Evolutionary conservation across 2,797 vertebrate genomes (phyloP), one percentile per base, ranked within the genome.

Genomic region (Trematomus bernacchii): DNA sequence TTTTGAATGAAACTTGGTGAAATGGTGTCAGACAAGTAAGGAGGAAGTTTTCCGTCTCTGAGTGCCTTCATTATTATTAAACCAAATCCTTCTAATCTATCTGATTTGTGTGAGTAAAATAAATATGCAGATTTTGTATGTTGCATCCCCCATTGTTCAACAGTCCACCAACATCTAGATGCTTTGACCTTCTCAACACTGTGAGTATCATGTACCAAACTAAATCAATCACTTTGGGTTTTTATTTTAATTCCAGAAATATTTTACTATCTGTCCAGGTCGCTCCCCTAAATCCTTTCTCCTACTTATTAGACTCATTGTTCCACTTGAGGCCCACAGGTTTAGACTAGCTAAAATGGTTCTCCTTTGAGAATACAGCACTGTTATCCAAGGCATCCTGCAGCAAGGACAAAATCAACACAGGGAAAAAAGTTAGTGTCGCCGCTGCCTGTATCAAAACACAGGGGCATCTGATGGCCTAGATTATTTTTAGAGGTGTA

Each of bases 351-450:
- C 90, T 92, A 91, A 93, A 92, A 92, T 63, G 64, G 90, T 90
- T 86, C 71, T 87, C 92, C 91, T 90, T 70, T 59, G 90, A 92
- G 90, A 89, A 84, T 87, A 89, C 67, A 46, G 3, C 66, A 27
- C 80, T 89, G 70, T 74, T 79, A 79, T 85, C 76, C 69, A 52
- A 90, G 73, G 89, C 90, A 87, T 92, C 87, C 91, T 92, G 80
- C 91, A 93, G 92, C 93, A 93, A 93, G 90, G 91, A 89, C 91
- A 92, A 87, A 91, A 90, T 91, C 93, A 92, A 92, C 90, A 89
- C 70, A n/a, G 73, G 73, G 71, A 79, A 66, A 72, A 86, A 74
- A 85, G 71, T 86, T 77, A 51, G 74, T 87, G 85, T 82, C 73
- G 71, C 81, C 68, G 18, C 66, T 51, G 64, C 80, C 70, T 80